Percentiles rank a stretch among this genome's conserved stretches.
These are phyloP conservation scores for Galaxias olidus DNA, from an alignment of 2,797 vertebrate genomes.

Conservation along the genomic window DNA sequence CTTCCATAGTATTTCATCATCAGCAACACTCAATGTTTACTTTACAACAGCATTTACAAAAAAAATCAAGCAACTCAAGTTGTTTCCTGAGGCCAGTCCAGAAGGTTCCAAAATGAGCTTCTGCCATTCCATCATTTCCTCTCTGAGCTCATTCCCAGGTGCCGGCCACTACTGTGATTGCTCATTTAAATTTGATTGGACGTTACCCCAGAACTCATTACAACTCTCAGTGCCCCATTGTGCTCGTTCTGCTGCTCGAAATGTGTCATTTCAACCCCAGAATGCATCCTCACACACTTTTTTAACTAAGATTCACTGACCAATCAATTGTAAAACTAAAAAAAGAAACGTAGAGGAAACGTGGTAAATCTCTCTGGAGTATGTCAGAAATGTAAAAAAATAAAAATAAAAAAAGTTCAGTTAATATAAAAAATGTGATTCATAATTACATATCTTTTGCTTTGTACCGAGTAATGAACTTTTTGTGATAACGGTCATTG, in stretches of 20 bases:
- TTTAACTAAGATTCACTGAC: constrained; percentile 3
- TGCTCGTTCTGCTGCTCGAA: neutral
- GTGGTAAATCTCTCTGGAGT: no score
- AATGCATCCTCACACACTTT: neutral
- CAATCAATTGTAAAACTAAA: neutral
- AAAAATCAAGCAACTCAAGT: neutral
- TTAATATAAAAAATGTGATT: neutral
- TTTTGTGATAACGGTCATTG: constrained; percentile 2
- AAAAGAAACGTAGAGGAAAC: neutral
- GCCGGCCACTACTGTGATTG: constrained; percentile 4
- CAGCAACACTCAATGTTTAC: neutral
- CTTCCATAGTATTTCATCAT: neutral
- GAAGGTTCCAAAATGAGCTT: neutral
- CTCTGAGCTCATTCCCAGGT: neutral
- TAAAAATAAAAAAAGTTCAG: neutral
- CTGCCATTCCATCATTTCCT: neutral
- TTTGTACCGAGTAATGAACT: neutral
- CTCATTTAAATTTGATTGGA: constrained; percentile 9
- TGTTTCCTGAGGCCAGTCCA: neutral
- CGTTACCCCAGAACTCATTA: constrained; percentile 7
- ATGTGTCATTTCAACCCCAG: neutral
- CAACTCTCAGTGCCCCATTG: neutral
- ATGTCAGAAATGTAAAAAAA: neutral
- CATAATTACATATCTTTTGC: neutral
- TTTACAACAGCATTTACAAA: neutral